These are phyloP conservation scores for Rhea pennata DNA, from an alignment of 2,113 vertebrate genomes.

Conservation along the genomic window DNA sequence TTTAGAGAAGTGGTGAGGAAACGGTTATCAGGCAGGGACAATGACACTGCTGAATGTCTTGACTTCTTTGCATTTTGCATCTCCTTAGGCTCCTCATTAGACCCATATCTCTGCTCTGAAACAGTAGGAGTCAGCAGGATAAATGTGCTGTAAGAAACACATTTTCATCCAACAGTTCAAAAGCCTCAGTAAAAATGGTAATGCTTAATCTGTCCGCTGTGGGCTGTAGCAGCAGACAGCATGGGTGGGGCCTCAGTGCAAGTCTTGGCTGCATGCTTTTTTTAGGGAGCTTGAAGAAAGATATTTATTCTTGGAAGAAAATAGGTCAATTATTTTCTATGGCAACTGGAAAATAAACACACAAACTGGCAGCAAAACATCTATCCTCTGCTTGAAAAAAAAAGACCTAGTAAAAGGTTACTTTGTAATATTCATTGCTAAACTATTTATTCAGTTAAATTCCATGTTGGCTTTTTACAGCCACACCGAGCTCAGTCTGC, in stretches of 20 bases:
- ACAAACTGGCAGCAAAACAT: constrained; percentile 66
- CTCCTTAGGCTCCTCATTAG: constrained; percentile 48
- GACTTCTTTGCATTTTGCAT: neutral
- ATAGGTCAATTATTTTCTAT: constrained; percentile 81
- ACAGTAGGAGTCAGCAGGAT: constrained; percentile 65
- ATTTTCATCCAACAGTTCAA: constrained; percentile 55
- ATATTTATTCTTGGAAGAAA: constrained; percentile 80
- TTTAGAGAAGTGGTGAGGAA: neutral
- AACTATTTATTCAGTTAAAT: constrained; percentile 70
- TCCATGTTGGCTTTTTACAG: constrained; percentile 50
- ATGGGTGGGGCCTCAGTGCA: constrained; percentile 52
- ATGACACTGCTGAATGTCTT: neutral
- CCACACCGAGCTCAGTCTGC: neutral
- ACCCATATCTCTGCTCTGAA: constrained; percentile 53
- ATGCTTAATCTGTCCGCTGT: constrained; percentile 51
- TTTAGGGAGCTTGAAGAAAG: constrained; percentile 75
- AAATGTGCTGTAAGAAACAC: constrained; percentile 53
- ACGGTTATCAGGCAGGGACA: neutral
- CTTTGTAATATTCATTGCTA: constrained; percentile 61
- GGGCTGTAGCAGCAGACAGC: constrained; percentile 57
- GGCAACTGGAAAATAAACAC: constrained; percentile 81
- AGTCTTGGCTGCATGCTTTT: constrained; percentile 61
- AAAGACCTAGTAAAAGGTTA: constrained; percentile 60
- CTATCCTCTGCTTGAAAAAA: neutral
- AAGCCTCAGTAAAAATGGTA: constrained; percentile 54